These are phyloP conservation scores for Dipodomys stephensi DNA, from an alignment of 2,113 vertebrate species.

Conservation along the genomic window DNA sequence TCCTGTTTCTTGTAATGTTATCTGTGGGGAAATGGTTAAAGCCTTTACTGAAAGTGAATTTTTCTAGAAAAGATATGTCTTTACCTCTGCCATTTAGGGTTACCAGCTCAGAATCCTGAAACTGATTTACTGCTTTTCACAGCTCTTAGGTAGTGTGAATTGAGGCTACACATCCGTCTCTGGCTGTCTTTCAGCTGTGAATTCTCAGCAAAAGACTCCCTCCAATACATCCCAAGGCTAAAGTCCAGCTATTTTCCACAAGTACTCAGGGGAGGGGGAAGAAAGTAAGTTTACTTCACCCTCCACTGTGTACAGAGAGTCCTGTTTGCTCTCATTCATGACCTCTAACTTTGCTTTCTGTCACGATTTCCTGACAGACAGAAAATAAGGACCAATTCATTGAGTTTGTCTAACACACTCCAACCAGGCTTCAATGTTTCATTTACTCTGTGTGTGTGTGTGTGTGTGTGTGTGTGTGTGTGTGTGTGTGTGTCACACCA, in stretches of 20 bases:
- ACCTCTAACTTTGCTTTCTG: neutral
- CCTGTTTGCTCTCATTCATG: neutral
- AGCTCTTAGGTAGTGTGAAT: neutral
- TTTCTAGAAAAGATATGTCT: neutral
- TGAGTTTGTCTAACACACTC: neutral
- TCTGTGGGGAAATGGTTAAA: neutral
- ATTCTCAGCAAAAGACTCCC: neutral
- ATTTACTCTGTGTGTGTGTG: too few relatives aligned
- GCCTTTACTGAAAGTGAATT: neutral
- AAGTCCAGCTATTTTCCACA: neutral
- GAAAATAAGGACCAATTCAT: neutral
- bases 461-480: too few relatives aligned
- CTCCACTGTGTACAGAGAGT: neutral
- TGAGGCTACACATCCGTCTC: neutral
- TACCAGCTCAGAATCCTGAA: neutral
- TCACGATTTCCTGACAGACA: neutral
- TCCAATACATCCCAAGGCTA: neutral
- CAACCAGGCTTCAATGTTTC: neutral
- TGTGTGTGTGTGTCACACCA: too few relatives aligned
- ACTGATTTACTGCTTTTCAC: neutral
- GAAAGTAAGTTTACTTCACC: neutral
- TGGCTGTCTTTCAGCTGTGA: neutral
- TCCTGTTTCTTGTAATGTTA: neutral
- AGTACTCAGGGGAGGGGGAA: too few relatives aligned
- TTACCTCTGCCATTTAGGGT: neutral